A percentile compares a stretch with the other conserved stretches of the same genome.
These are phyloP conservation scores for Pomatorhinus ruficollis DNA, from an alignment of 2,113 vertebrate genomes.

Conservation along the genomic window DNA sequence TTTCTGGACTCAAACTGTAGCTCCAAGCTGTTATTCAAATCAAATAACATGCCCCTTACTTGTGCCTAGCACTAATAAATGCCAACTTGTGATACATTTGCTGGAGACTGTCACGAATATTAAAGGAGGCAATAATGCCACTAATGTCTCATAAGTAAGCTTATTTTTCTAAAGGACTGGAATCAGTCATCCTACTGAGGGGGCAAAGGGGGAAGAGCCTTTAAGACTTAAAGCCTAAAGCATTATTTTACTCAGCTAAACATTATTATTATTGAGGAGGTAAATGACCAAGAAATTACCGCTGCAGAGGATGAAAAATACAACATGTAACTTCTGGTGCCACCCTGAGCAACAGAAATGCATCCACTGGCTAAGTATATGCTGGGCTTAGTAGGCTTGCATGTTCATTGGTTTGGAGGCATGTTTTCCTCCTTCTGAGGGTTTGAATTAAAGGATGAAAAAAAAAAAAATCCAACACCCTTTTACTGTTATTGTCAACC, in stretches of 20 bases:
- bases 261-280: slow-evolving; percentile 47
- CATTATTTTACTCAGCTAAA: slow-evolving; percentile 50
- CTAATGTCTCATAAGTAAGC: slow-evolving; percentile 81
- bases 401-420: slow-evolving; percentile 24
- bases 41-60: slow-evolving; percentile 99
- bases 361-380: not conserved
- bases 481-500: slow-evolving; percentile 11
- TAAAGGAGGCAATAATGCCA: slow-evolving; percentile 84
- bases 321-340: slow-evolving; percentile 29
- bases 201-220: slow-evolving; percentile 42
- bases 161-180: slow-evolving; percentile 80
- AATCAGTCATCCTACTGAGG: slow-evolving; percentile 68
- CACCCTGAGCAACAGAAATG: slow-evolving; percentile 28
- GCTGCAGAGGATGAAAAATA: slow-evolving; percentile 48
- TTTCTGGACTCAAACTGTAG: slow-evolving; percentile 91
- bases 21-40: slow-evolving; percentile 99
- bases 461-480: not conserved
- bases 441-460: slow-evolving; percentile 17
- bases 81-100: slow-evolving; percentile 96
- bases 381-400: not conserved
- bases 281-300: slow-evolving; percentile 46
- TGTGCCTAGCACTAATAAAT: slow-evolving; percentile 98
- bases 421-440: slow-evolving; percentile 15
- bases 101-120: slow-evolving; percentile 86
- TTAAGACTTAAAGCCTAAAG: slow-evolving; percentile 70